These are phyloP conservation scores for Montipora cactus DNA, from an alignment of 64 coral and sea anemone genomes.

Conservation along the genomic window DNA sequence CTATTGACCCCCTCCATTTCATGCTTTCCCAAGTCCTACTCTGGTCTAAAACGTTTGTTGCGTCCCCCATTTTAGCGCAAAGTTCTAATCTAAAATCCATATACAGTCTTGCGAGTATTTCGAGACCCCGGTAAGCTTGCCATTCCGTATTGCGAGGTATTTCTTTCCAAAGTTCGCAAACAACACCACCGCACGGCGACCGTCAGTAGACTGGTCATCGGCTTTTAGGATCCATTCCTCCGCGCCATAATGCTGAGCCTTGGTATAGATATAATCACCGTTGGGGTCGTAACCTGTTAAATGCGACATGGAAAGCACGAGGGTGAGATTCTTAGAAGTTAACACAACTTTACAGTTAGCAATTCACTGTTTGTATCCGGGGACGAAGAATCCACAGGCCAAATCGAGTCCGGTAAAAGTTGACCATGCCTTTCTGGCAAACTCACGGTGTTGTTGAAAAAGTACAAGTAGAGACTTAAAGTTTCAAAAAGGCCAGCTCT, in stretches of 20 bases:
- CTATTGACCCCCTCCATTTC: too few species aligned
- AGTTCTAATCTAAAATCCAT: slow-evolving; percentile 84
- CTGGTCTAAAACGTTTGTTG: too few species aligned
- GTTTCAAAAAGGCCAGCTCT: too few species aligned
- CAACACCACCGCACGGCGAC: slow-evolving; percentile 80
- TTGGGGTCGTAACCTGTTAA: slow-evolving; percentile 84
- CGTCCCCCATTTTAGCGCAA: background rate
- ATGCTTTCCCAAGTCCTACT: too few species aligned
- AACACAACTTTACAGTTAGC: too few species aligned
- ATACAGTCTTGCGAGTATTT: slow-evolving; percentile 77
- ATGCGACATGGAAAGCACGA: background rate
- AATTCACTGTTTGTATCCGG: too few species aligned
- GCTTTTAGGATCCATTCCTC: slow-evolving; percentile 90
- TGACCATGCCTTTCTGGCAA: too few species aligned
- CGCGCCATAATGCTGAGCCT: slow-evolving; percentile 87
- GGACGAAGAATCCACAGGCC: too few species aligned
- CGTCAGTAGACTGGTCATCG: slow-evolving; percentile 70
- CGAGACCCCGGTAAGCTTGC: slow-evolving; percentile 78
- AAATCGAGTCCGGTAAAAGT: too few species aligned
- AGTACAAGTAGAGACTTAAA: too few species aligned
- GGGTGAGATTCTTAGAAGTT: too few species aligned
- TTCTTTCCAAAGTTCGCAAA: slow-evolving; percentile 96
- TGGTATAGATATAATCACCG: slow-evolving; percentile 92
- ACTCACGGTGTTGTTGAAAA: too few species aligned
- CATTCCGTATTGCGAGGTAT: slow-evolving; percentile 87